Base-by-base conservation (phyloP, 2,113 vertebrate species). In the sheep (Ovis aries) region DNA sequence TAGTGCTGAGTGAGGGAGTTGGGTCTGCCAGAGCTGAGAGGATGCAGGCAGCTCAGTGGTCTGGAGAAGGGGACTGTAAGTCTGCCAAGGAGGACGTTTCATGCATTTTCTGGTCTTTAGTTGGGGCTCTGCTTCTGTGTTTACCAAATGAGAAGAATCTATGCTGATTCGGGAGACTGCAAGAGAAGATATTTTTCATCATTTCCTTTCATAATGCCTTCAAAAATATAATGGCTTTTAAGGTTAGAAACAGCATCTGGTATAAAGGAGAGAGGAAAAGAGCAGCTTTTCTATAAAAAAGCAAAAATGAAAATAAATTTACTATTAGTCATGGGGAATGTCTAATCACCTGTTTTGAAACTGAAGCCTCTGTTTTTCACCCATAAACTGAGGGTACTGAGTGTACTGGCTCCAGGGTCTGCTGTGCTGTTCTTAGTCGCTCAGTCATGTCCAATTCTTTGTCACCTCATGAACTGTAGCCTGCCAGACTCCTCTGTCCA, bases 171-270 rank as follows among this genome's bases (percentile, higher is more conserved):
- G 25, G 57, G 67, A 95, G 43, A 36, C 59, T 55, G 36, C 12
- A 64, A 50, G 17, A 94, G 11, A 90, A 90, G 40, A 16, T 64
- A 9, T 77, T 94, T 94, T 77, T 27, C 31, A 62, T 19, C 29
- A 6, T 91, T 92, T 94, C 27, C 57, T 85, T 96, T 88, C 84
- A 82, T 90, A 90, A 87, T 83, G 71, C 14, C 25, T 89, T 60
- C 40, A 92, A 80, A 33, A 91, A 96, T 94, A 92, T 57, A 97
- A 83, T 82, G 43, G 31, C 36, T 88, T 97, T 97, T 85, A 97
- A 92, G 36, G n/a, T 71, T 83, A 93, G 90, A 59, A 80, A 74
- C 19, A 81, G 9, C 17, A 84, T 67, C 43, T 95, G 86, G 21
- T 64, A 27, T 71, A 78, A 74, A 91, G 64, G 43, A 48, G 15